Base-by-base conservation (phyloP, 2,113 vertebrate genomes). In the Dinomys branickii region DNA sequence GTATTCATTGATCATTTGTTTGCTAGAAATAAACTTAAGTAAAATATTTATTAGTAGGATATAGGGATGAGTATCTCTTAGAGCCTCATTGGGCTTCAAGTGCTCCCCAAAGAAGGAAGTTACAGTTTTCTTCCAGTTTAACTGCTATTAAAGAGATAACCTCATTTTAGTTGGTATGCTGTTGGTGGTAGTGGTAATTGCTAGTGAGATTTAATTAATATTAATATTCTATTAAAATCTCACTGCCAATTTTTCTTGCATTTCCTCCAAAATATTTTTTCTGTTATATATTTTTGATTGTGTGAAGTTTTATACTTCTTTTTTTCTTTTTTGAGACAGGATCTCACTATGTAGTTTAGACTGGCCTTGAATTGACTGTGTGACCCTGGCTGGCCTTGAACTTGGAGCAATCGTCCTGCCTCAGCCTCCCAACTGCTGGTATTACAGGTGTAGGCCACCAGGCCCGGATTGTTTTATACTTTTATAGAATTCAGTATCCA, bases 161-260 rank as follows among this genome's bases (percentile, higher is more conserved):
- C n/a, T 96, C 83, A 38, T 94, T 94, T 96, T 59, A 92, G 54
- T 91, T 96, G 38, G 1, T 84, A 83, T 75, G 24, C 69, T 88
- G 63, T 65, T 69, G 35, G n/a, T 69, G 35, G 35, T 56, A 94
- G n/a, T 96, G 41, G 1, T 83, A 81, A 71, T 67, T 35, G 65
- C 41, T 81, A 63, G 5, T 89, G 59, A 93, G 54, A 88, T 33
- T 87, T 94, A 87, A 58, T 94, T 92, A 83, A 50, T 94, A 90
- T 88, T 44, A 3, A 9, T 50, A 50, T 94, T 94, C 35, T 88
- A 54, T 89, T 28, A 82, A 87, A 92, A 85, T 63, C 41, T n/a
- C n/a, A 41, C 73, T 88, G 56, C 26, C 30, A 90, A 3, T 73
- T 78, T 90, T 96, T 94, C 56, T 90, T 86, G 47, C 35, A 69